Evolutionary conservation across 2,797 vertebrate genomes (phyloP).

Genomic region (Crypturellus tataupa): DNA sequence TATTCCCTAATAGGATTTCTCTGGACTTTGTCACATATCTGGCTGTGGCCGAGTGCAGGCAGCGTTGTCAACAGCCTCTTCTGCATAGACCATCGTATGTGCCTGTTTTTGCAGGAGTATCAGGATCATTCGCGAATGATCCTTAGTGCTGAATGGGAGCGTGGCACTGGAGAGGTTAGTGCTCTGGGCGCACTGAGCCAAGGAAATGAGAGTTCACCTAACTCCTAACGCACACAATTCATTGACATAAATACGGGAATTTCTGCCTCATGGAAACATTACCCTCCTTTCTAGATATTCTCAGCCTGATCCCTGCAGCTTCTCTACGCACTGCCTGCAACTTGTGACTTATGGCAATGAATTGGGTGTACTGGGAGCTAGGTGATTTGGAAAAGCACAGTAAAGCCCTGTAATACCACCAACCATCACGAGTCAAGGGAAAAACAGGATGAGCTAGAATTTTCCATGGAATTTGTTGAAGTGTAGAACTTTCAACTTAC

Average conservation of each 20-base stretch:
- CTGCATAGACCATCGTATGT: not conserved
- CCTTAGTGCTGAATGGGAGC: not conserved
- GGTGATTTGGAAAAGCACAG: not conserved
- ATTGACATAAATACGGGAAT: not conserved
- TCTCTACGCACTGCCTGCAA: not conserved
- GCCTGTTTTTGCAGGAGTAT: not conserved
- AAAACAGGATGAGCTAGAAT: not conserved
- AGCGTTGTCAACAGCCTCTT: conserved; percentile 3
- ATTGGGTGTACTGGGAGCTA: not conserved
- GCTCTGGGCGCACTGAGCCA: not conserved
- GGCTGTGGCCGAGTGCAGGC: not conserved
- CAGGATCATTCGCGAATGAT: not conserved
- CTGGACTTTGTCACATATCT: conserved; percentile 47
- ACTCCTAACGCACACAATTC: not conserved
- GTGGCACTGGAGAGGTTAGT: not conserved
- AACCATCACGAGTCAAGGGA: not conserved
- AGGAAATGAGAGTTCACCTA: not conserved
- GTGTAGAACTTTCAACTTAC: not conserved
- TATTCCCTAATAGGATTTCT: conserved; percentile 51
- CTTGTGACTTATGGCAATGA: not conserved
- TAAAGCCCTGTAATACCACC: not conserved
- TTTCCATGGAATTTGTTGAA: not conserved
- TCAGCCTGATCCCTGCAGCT: not conserved
- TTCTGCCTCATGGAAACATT: not conserved
- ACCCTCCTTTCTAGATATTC: not conserved